Conservation (phyloP, 2,888 invertebrate genomes). For the Tyria jacobaeae region DNA sequence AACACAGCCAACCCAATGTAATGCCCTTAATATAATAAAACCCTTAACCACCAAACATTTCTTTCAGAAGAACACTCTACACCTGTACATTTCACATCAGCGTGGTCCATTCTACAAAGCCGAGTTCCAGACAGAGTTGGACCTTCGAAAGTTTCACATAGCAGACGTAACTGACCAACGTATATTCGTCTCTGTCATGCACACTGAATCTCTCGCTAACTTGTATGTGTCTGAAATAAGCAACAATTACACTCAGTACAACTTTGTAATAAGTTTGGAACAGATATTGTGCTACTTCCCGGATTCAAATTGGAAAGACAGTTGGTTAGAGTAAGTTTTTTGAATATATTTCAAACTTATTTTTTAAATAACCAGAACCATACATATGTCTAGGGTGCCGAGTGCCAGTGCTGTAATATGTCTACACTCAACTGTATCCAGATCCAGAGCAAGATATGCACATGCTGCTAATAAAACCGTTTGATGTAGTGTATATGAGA, state of each 20-base stretch:
- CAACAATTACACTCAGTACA: slow-evolving; percentile 88
- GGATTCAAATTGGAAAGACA: slow-evolving; percentile 92
- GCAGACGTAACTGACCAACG: slow-evolving; percentile 94
- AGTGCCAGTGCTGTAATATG: neutral
- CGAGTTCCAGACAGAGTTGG: slow-evolving; percentile 90
- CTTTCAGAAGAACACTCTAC: slow-evolving; percentile 82
- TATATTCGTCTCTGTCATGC: slow-evolving; percentile 93
- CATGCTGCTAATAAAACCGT: neutral
- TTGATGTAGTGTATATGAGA: neutral
- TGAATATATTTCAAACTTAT: no score
- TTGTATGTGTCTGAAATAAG: slow-evolving; percentile 93
- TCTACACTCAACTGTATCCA: neutral
- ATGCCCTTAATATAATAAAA: neutral
- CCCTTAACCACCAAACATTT: slow-evolving; percentile 18
- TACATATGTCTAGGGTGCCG: neutral
- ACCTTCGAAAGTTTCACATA: slow-evolving; percentile 90
- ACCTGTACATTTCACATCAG: slow-evolving; percentile 92
- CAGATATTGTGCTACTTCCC: slow-evolving; percentile 94
- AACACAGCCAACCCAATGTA: no score
- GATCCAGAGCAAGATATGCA: neutral
- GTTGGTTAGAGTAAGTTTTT: slow-evolving; percentile 92
- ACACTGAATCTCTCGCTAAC: slow-evolving; percentile 90
- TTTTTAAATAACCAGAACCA: no score
- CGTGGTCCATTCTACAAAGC: slow-evolving; percentile 90
- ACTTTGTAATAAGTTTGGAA: slow-evolving; percentile 92